Evolutionary conservation across 2,888 invertebrate species (phyloP), one percentile per base, ranked within the genome.

Genomic region (Perizoma flavofasciatum): DNA sequence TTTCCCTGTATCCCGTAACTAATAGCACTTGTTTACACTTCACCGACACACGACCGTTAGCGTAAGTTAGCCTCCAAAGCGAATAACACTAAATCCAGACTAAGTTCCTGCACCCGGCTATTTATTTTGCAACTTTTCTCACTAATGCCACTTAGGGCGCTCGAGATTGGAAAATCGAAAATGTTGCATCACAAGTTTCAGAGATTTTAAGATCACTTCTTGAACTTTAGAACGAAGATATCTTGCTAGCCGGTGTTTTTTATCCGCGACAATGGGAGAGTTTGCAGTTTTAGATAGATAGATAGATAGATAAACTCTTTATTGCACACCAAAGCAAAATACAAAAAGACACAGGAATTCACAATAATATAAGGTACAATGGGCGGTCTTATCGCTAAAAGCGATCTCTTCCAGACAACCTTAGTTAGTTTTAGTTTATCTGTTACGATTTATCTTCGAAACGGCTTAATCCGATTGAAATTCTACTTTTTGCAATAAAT

Each of bases 91-190:
- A 60, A 65, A 65, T 65, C 57, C 60, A 57, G 65, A 57, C 65
- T 65, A 55, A 62, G 63, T 60, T 60, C 54, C 49, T 40, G 49
- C 52, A 59, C 59, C 57, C 49, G 34, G 61, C 64, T 61, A 65
- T 65, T 65, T 65, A 65, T 63, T 63, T 51, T 46, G 49, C 57
- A 62, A 65, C 62, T 65, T 65, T 65, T 62, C 65, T 58, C 58
- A 55, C 58, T 64, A 61, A 64, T 60, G 55, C 64, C 55, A 64
- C 61, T 64, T 60, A 57, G 40, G 54, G 50, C 49, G 55, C 54
- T 47, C 47, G 51, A 54, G 58, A 59, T 62, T 59, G 58, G 51
- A 55, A 59, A 58, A 62, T 62, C 61, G 58, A 48, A 57, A 57
- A 62, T 62, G 51, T 59, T 50, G 49, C 44, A 49, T 49, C 49